Base-by-base conservation (phyloP, 2,797 vertebrate species). In the Syndactyla subalaris region DNA sequence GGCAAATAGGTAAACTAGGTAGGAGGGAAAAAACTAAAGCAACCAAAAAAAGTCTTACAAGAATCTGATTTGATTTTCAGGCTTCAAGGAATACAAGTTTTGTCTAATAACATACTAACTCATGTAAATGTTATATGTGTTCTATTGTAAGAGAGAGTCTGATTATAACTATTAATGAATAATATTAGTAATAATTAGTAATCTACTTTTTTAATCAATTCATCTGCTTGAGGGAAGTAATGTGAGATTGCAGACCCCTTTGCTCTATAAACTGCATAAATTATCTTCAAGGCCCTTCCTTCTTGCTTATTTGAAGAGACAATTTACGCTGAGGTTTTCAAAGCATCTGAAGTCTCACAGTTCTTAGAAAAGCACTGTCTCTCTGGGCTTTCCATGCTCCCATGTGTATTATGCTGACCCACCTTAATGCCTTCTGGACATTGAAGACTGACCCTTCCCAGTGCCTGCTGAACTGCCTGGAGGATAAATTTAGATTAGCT, bases 21-120 rank as follows among this genome's bases (percentile, higher is more conserved):
- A 45, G 4, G 4, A 3, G 5, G 5, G 5, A 1, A 29, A n/a
- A 39, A 32, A 2, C 2, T 17, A 45, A 70, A 59, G 4, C 16
- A 51, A 43, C 3, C 2, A 12, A 72, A 67, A 67, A 48, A 49
- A 18, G 2, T 14, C 30, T 49, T 15, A 34, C 32, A 61, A 48
- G 3, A 6, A 41, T 17, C 24, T 76, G 32, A 52, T 55, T 61
- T 61, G 27, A 23, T 72, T 89, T 85, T 79, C 41, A 79, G n/a
- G 12, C 1, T 26, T 17, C 41, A n/a, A 66, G n/a, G 11, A 27
- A n/a, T 55, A 29, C 1, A 3, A 13, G 8, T 89, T 71, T 54
- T 1, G 14, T 63, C 41, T 84, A 34, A 65, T 65, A 29, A 38
- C 14, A 24, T 49, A 38, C 2, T 43, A 82, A 58, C 4, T 66